Evolutionary conservation across 2,888 invertebrate genomes (phyloP), one percentile per base, ranked within the genome.

Genomic region (Priocnemis perturbator): DNA sequence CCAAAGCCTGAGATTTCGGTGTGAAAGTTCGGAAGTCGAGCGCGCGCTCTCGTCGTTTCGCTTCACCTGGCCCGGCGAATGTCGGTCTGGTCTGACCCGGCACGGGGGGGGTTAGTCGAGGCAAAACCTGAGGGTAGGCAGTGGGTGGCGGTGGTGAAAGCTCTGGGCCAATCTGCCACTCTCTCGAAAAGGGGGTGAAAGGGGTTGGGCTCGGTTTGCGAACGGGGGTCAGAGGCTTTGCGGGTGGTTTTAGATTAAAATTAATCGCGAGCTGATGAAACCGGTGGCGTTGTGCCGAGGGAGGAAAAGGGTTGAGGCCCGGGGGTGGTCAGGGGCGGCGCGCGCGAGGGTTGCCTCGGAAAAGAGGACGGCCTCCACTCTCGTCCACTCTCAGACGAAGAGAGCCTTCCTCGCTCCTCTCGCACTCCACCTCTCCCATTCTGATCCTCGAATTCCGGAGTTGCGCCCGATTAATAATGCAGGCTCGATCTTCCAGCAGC

Each of bases 191-290:
- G 52, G 68, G 37, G 30, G 15, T 63, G 82, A 82, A 83, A 78
- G 81, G 81, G 83, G 81, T 83, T 81, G 82, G 78, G 73, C 76
- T 82, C 77, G 71, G 76, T 80, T 75, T 73, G 78, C 69, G 73
- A 79, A 73, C 78, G 76, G 73, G 83, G 77, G 23, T 77, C 70
- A 74, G 83, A 80, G 81, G 85, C 82, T 86, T 83, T 81, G 77
- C 83, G 80, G 81, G 78, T 78, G 79, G 82, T 84, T 85, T 80
- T 81, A 83, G 83, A 86, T 86, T 86, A 85, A 85, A 86, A 86
- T 86, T 86, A 86, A 86, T 84, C 81, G 81, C 77, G 75, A 82
- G 82, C 81, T 85, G 84, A 85, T 86, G 86, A 85, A 79, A 79
- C 79, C 78, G 78, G 80, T 72, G 79, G 78, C 71, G 78, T 69